Percentiles rank a stretch among this genome's conserved stretches.
Conservation (phyloP, 2,113 vertebrate species). For the Capricornis sumatraensis region DNA sequence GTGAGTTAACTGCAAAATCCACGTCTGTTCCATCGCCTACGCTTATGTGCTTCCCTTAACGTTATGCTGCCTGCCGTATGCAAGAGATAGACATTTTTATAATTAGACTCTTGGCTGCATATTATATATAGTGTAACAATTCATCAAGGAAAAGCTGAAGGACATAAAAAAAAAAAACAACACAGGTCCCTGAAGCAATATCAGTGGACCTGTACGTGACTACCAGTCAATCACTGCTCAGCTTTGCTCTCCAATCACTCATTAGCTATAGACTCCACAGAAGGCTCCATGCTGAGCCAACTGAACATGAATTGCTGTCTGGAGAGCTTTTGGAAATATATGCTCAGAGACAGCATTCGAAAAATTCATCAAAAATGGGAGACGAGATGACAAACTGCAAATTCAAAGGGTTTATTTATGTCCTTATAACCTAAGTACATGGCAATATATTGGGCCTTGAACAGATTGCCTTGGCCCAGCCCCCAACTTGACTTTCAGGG, state of each 20-base stretch:
- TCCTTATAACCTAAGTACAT: background rate
- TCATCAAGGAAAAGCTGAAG: slow-evolving; percentile 56
- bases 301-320: background rate
- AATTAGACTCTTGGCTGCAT: slow-evolving; percentile 71
- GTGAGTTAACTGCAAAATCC: background rate
- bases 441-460: background rate
- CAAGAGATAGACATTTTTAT: slow-evolving; percentile 60
- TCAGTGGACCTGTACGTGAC: background rate
- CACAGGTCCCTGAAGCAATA: slow-evolving; percentile 42
- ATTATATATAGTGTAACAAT: slow-evolving; percentile 71
- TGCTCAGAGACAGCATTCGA: background rate
- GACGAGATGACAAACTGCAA: background rate
- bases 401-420: background rate
- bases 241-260: background rate
- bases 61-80: background rate
- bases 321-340: slow-evolving; percentile 21
- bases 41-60: background rate
- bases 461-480: background rate
- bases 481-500: background rate
- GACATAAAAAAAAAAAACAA: slow-evolving; percentile 68
- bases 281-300: background rate
- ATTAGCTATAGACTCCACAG: background rate
- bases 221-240: background rate
- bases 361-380: background rate
- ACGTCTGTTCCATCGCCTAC: background rate